These are phyloP conservation scores for Drosophila carrolli DNA, from an alignment of 1,140 invertebrate species.

Conservation along the genomic window DNA sequence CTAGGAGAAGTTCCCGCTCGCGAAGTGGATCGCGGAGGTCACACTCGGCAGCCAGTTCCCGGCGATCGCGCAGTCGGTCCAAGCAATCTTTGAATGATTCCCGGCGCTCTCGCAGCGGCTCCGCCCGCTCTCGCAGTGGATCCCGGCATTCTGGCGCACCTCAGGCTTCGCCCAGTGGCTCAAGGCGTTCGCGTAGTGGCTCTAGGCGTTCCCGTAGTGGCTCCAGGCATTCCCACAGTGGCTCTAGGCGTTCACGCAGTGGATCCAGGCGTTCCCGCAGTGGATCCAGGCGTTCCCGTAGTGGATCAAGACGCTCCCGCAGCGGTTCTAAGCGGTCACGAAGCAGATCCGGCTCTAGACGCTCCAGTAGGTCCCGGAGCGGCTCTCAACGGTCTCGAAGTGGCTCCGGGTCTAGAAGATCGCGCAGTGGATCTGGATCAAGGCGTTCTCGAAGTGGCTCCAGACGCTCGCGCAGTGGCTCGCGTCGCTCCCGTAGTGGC, in stretches of 20 bases:
- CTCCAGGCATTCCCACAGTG: slow-evolving; percentile 75
- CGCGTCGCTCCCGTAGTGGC: slow-evolving; percentile 77
- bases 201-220: slow-evolving; percentile 60
- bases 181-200: slow-evolving; percentile 79
- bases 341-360: slow-evolving; percentile 72
- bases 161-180: slow-evolving; percentile 67
- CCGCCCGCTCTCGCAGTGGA: slow-evolving; percentile 76
- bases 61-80: slow-evolving; percentile 84
- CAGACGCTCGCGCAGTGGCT: slow-evolving; percentile 77
- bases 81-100: slow-evolving; percentile 77
- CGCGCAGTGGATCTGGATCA: slow-evolving; percentile 72
- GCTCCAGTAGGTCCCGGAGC: slow-evolving; percentile 83
- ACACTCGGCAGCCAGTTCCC: slow-evolving; percentile 56
- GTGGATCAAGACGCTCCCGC: slow-evolving; percentile 28
- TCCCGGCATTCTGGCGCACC: slow-evolving; percentile 80
- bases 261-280: slow-evolving; percentile 77
- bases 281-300: slow-evolving; percentile 54
- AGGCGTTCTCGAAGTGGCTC: slow-evolving; percentile 78
- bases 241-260: slow-evolving; percentile 72
- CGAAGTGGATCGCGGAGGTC: slow-evolving; percentile 81
- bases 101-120: slow-evolving; percentile 75
- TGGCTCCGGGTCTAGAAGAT: slow-evolving; percentile 45
- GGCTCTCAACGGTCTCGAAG: slow-evolving; percentile 75
- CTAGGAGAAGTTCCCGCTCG: slow-evolving; percentile 66
- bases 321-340: slow-evolving; percentile 67